These are phyloP conservation scores for Pentamera pediparva DNA, from an alignment of 53 echinoderm and acorn worm genomes.

Conservation along the genomic window DNA sequence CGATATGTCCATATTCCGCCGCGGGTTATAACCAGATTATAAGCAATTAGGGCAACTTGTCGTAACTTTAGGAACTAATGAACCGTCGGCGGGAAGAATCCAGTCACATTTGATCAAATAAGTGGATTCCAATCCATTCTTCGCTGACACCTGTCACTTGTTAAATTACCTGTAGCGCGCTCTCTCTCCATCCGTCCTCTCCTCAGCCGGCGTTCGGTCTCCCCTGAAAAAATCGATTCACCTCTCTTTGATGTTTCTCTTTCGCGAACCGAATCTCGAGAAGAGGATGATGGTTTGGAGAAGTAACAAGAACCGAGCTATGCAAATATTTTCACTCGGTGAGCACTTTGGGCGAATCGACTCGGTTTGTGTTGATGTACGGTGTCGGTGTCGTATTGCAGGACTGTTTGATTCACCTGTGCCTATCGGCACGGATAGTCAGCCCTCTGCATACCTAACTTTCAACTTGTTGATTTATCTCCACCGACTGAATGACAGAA, in stretches of 20 bases:
- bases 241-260: slow-evolving; percentile 9
- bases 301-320: slow-evolving; percentile 13
- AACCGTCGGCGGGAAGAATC: slow-evolving; percentile 1
- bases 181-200: background rate
- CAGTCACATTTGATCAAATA: slow-evolving; percentile 10
- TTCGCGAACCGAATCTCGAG: too few relatives aligned
- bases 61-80: slow-evolving; percentile 19
- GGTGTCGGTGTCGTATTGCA: slow-evolving; percentile 18
- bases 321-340: slow-evolving; percentile 33
- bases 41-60: slow-evolving; percentile 28
- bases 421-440: slow-evolving; percentile 23
- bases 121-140: slow-evolving; percentile 6
- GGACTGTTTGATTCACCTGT: slow-evolving; percentile 28
- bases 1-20: slow-evolving; percentile 21
- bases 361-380: slow-evolving; percentile 17
- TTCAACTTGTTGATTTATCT: slow-evolving; percentile 26
- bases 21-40: slow-evolving; percentile 22
- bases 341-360: slow-evolving; percentile 26
- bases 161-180: slow-evolving; percentile 22
- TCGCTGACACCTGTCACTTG: slow-evolving; percentile 23
- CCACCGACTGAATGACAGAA: slow-evolving; percentile 21
- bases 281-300: slow-evolving; percentile 22
- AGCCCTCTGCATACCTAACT: slow-evolving; percentile 17
- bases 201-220: too few relatives aligned
- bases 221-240: slow-evolving; percentile 36